Evolutionary conservation across 2,113 vertebrate genomes (phyloP).

Genomic region (Callopanchax toddi): DNA sequence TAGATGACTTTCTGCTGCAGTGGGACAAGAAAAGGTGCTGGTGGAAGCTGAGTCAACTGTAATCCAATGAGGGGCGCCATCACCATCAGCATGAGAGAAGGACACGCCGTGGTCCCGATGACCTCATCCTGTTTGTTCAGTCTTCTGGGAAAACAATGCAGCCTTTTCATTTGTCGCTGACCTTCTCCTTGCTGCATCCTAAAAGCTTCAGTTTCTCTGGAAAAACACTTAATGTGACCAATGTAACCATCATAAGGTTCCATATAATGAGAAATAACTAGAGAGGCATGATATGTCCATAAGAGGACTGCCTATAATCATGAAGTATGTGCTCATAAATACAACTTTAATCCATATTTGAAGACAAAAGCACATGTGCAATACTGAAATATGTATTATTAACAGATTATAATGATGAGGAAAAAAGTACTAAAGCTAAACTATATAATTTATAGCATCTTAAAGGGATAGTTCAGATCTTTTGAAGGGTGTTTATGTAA

Average conservation of each 20-base stretch:
- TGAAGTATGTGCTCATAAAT: neutral
- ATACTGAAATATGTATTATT: neutral
- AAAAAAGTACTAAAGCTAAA: neutral
- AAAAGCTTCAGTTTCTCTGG: slow-evolving; percentile 1
- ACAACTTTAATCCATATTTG: neutral
- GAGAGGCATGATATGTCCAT: too few species aligned
- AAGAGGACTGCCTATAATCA: neutral
- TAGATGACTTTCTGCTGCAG: neutral
- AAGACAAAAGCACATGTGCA: neutral
- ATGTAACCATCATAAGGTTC: neutral
- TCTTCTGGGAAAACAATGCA: slow-evolving; percentile 74
- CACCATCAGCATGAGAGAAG: slow-evolving; percentile 62
- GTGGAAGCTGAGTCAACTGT: slow-evolving; percentile 58
- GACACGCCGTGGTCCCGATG: slow-evolving; percentile 60
- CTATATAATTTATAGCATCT: neutral
- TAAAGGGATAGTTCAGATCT: neutral
- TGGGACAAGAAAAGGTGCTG: slow-evolving; percentile 26
- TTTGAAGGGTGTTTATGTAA: too few species aligned
- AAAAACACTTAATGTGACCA: neutral
- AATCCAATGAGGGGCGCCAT: slow-evolving; percentile 76
- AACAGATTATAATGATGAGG: neutral
- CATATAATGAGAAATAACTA: too few species aligned
- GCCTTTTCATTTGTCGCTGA: slow-evolving; percentile 63
- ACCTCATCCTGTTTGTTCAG: slow-evolving; percentile 79
- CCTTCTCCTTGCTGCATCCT: slow-evolving; percentile 46